Evolutionary conservation across 2,797 vertebrate genomes (phyloP), one percentile per base, ranked within the genome.

Genomic region (Syngnathus acus): DNA sequence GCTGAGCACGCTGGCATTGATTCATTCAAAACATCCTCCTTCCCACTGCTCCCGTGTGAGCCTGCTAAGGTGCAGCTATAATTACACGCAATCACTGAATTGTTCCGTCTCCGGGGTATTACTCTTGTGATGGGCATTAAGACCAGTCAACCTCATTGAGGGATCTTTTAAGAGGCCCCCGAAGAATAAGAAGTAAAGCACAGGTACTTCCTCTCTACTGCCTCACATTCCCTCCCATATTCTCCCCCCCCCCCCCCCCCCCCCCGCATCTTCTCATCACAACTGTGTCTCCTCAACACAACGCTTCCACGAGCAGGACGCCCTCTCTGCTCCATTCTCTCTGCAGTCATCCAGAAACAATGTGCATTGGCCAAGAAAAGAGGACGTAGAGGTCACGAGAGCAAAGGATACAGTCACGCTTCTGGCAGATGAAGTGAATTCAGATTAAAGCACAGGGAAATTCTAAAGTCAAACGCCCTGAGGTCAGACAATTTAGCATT

Each of bases 21-120:
- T 78, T 83, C 79, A 87, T 90, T 90, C 84, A 88, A 89, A 90
- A 82, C 75, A 76, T 83, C 85, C 79, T 74, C 66, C 71, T 87
- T 88, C 84, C 83, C 83, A 79, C 86, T 73, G 76, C 79, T 77
- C 72, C 69, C 37, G 66, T 62, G 65, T 62, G 6, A 64, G 68
- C 65, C 70, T 65, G 70, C 73, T 73, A 73, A 81, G 72, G 81
- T 72, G 72, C 70, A 77, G 84, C 84, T 87, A 84, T 81, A 83
- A 81, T 83, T 81, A 79, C 68, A 78, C 58, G 72, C 72, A 68
- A 68, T 75, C 70, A 51, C 72, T 73, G 77, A 73, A 70, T 71
- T 78, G 79, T 76, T 66, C 71, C 67, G 23, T n/a, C 73, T 79
- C 19, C n/a, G 54, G 60, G 68, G 68, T 51, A 65, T 62, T 61